These are phyloP conservation scores for Heliconius aoede DNA, from an alignment of 2,888 invertebrate genomes.

Conservation along the genomic window DNA sequence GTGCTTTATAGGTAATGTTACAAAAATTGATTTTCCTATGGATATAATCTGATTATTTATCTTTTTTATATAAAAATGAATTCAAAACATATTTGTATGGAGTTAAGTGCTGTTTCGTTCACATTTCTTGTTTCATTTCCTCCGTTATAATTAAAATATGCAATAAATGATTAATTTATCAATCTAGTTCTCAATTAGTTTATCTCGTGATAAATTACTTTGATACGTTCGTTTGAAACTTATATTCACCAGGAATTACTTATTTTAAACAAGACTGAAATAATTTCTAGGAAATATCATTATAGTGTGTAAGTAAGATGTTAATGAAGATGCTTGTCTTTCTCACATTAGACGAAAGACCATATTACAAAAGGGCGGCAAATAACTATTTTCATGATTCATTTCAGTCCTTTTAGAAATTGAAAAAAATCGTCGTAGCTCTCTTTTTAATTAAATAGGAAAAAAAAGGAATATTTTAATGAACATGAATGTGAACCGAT, in stretches of 20 bases:
- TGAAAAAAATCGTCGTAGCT: too few relatives aligned
- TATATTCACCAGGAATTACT: background rate
- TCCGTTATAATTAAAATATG: constrained; percentile 35
- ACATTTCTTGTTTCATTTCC: constrained; percentile 38
- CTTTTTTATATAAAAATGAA: background rate
- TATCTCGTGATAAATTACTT: constrained; percentile 39
- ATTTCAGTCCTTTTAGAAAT: too few relatives aligned
- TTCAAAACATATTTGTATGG: background rate
- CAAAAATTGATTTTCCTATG: background rate
- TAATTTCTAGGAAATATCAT: background rate
- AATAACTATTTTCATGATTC: too few relatives aligned
- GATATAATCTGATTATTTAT: too few relatives aligned
- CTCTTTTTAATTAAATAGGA: background rate
- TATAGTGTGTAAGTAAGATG: background rate
- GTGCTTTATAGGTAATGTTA: background rate
- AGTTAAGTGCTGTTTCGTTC: background rate
- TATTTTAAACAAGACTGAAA: background rate
- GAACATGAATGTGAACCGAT: background rate
- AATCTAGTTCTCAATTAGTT: constrained; percentile 39
- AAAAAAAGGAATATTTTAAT: background rate
- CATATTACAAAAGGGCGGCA: too few relatives aligned
- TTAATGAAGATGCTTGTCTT: background rate
- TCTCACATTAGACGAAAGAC: background rate
- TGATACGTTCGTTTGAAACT: constrained; percentile 21
- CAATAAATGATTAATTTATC: constrained; percentile 38